Conservation (phyloP, 1,140 invertebrate genomes). For the Drosophila triauraria region DNA sequence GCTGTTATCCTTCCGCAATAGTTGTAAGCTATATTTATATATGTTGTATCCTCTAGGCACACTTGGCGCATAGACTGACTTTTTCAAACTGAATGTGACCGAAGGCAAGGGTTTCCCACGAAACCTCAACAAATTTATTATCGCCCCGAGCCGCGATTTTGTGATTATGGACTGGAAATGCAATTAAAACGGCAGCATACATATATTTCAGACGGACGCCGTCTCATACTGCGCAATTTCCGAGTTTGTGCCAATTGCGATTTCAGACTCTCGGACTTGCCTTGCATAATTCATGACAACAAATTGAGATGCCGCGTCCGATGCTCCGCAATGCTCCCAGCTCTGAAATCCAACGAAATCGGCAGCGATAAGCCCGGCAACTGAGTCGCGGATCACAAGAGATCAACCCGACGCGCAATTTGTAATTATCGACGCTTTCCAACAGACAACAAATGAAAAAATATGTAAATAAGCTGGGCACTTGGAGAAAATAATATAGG, state of each 20-base stretch:
- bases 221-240: constrained; percentile 38
- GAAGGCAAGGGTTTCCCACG: constrained; percentile 11
- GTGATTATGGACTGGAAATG: constrained; percentile 23
- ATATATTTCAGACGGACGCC: constrained; percentile 10
- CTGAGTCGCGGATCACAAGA: constrained; percentile 53
- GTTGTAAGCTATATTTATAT: background rate
- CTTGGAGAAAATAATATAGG: background rate
- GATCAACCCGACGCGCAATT: constrained; percentile 61
- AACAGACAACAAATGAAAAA: constrained; percentile 18
- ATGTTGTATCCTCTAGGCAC: constrained; percentile 2
- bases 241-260: constrained; percentile 59
- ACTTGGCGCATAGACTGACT: constrained; percentile 14
- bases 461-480: constrained; percentile 25
- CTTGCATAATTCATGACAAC: constrained; percentile 72
- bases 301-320: constrained; percentile 57
- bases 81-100: constrained; percentile 21
- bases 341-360: constrained; percentile 13
- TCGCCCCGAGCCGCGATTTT: constrained; percentile 6
- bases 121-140: constrained; percentile 30
- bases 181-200: constrained; percentile 28
- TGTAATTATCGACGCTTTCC: constrained; percentile 58
- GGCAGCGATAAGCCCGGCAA: constrained; percentile 48
- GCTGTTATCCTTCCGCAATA: background rate
- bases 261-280: constrained; percentile 32
- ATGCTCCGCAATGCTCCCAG: constrained; percentile 12